Base-by-base conservation (phyloP, 2,888 invertebrate genomes). In the Rhorus exstirpatorius region DNA sequence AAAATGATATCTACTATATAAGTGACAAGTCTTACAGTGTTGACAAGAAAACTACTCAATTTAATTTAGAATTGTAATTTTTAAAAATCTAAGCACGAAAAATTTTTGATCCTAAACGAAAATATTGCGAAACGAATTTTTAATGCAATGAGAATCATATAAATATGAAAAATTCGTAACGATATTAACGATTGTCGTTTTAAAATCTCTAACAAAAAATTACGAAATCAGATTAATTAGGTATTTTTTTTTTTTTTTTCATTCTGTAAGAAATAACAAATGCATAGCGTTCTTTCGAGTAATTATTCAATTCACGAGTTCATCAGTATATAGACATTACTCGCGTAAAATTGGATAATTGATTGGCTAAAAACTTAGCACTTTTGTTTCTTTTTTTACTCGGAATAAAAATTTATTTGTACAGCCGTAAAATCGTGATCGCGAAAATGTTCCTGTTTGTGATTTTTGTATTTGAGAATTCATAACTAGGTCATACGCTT, bases 401-500 rank as follows among this genome's bases (percentile, higher is more conserved):
- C 1, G 10, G 1, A 38, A 38, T 38, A 7, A 8, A 8, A 1
- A 38, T 38, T 38, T 38, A n/a, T 38, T 38, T 38, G 3, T 38
- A 38, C 6, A 38, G 10, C 10, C 10, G 38, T 8, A 38, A 8
- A 7, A 38, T 38, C 7, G 10, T 38, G 38, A 38, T 38, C 10
- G 38, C 8, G 1, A 26, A 10, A 65, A 65, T 6, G 41, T 41
- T 2, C n/a, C 12, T n/a, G 2, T 0, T 46, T 26, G 12, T 6
- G 17, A 65, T 17, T 24, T 14, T 17, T 4, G 21, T 46, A 12
- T 46, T 26, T n/a, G 14, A 10, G 1, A 19, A 17, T n/a, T 35
- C 17, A 67, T 12, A 35, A 67, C 14, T 44, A 12, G 67, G 46
- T 21, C 67, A 51, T 31, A 1, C 31, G 7, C 19, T 65, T 46